These are phyloP conservation scores for Miopithecus talapoin DNA, from an alignment of 2,797 vertebrate genomes.

Conservation along the genomic window DNA sequence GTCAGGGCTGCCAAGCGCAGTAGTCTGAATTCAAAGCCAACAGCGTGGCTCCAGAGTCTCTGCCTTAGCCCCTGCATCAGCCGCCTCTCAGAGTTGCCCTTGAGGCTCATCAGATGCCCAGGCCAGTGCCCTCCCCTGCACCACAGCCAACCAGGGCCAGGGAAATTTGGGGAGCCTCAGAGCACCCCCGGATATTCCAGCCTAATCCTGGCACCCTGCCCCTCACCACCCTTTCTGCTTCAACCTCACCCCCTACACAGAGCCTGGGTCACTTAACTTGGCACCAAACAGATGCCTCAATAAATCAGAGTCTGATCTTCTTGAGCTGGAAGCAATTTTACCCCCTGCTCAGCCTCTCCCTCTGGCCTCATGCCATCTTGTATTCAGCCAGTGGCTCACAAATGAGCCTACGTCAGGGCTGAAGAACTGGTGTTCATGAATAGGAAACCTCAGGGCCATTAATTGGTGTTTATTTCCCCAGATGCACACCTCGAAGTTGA, in stretches of 20 bases:
- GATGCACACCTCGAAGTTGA: background rate
- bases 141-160: background rate
- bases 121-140: background rate
- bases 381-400: background rate
- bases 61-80: background rate
- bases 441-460: constrained; percentile 3
- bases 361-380: background rate
- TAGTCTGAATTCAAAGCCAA: background rate
- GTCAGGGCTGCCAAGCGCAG: background rate
- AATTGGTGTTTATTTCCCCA: constrained; percentile 58
- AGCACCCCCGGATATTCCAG: background rate
- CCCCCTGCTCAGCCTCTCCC: background rate
- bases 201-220: background rate
- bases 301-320: background rate
- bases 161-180: background rate
- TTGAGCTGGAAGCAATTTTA: background rate
- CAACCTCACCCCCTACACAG: background rate
- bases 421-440: constrained; percentile 31
- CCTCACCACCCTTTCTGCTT: background rate
- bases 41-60: background rate
- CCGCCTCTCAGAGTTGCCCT: background rate
- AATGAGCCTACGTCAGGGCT: background rate
- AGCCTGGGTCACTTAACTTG: background rate
- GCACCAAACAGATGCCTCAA: background rate
- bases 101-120: background rate